Evolutionary conservation across 2,113 vertebrate genomes (phyloP).

Genomic region (Rhabdomys dilectus): DNA sequence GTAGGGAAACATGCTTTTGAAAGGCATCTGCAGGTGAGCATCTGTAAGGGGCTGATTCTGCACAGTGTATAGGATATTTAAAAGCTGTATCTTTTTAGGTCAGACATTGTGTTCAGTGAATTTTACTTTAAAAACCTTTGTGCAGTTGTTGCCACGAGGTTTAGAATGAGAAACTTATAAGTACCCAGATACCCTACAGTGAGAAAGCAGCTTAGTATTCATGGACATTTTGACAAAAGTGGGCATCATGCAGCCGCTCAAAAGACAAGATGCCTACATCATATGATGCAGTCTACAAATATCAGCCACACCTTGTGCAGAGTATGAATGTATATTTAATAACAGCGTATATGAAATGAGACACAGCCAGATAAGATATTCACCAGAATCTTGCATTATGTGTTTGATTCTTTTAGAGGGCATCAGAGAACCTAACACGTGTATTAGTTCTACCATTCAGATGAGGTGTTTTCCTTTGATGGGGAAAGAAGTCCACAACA

Average conservation of each 20-base stretch:
- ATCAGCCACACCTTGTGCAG: no score
- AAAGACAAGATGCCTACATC: neutral
- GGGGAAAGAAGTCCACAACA: neutral
- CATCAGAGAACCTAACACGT: neutral
- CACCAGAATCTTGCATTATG: neutral
- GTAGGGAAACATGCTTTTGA: neutral
- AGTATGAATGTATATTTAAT: neutral
- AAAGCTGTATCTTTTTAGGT: neutral
- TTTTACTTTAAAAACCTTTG: constrained; percentile 32
- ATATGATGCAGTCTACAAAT: neutral
- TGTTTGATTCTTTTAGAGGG: neutral
- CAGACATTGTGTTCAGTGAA: neutral
- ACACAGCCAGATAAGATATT: neutral
- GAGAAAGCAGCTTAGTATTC: neutral
- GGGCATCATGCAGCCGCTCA: neutral
- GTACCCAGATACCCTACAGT: neutral
- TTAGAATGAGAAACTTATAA: neutral
- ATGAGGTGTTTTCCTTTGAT: neutral
- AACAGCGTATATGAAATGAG: neutral
- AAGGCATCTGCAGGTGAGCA: neutral
- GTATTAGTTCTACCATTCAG: neutral
- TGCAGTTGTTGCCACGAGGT: neutral
- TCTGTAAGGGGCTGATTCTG: neutral
- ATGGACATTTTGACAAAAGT: neutral
- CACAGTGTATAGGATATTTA: neutral